A percentile compares a stretch with the other conserved stretches of the same genome.
These are phyloP conservation scores for Orientallactaga sibirica DNA, from an alignment of 2,797 vertebrate species.

Conservation along the genomic window DNA sequence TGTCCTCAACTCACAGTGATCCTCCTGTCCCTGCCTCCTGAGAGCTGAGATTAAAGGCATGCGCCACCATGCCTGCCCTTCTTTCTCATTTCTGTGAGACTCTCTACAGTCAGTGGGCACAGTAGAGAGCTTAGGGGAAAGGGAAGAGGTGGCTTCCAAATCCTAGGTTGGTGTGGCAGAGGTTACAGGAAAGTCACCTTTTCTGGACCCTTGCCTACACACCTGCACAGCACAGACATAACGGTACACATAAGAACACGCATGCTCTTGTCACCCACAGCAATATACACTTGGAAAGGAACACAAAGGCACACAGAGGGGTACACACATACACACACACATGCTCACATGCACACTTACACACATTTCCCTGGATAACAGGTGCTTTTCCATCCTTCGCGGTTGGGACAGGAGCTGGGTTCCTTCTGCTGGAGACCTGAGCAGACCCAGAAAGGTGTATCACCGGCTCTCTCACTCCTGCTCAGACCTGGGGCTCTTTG, in stretches of 20 bases:
- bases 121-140: neutral
- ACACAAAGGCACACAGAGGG: too few species aligned
- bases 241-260: neutral
- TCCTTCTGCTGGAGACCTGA: neutral
- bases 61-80: neutral
- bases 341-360: too few species aligned
- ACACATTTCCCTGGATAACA: neutral
- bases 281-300: neutral
- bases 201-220: neutral
- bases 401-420: neutral
- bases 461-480: neutral
- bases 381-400: neutral
- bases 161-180: neutral
- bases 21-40: too few species aligned
- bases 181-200: conserved; percentile 27
- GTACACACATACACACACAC: rapidly evolving
- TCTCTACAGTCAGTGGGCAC: neutral
- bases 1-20: too few species aligned
- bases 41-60: too few species aligned
- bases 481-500: neutral
- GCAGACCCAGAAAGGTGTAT: conserved; percentile 12
- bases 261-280: neutral
- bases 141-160: neutral
- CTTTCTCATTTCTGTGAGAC: neutral
- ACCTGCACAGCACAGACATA: neutral